Evolutionary conservation across 2,113 vertebrate genomes (phyloP), one percentile per base, ranked within the genome.

Genomic region (Oreochromis aureus): DNA sequence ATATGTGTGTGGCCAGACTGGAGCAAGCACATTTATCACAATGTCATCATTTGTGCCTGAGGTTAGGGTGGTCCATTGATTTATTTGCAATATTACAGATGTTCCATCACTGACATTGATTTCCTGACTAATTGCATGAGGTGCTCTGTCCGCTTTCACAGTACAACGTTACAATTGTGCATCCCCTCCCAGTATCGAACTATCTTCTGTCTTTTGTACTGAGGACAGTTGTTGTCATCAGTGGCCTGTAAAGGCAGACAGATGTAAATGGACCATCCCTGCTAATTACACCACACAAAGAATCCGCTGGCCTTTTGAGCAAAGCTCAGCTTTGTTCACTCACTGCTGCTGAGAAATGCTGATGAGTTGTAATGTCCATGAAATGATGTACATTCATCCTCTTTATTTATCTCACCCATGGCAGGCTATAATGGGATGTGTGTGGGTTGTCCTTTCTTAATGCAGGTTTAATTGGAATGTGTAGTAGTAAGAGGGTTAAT

Each of bases 51-150:
- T 7, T 87, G 82, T 82, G 81, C 87, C 83, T 1, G 79, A 59
- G n/a, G 27, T 85, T 89, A 0, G 92, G 90, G 92, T 93, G 95
- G 91, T 89, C 92, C 61, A 6, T 27, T 86, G 83, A 93, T 93
- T 93, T 91, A 94, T 54, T 48, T 71, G 15, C 41, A 46, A 69
- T 51, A 11, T 83, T 34, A 56, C 82, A 81, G 69, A 53, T 51
- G 73, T 79, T 88, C 86, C 44, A 39, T 82, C 59, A 30, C 39
- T 85, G 79, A 24, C 78, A 84, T 92, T 41, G 92, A 93, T 95
- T 89, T 85, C 46, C 51, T 66, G 46, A 80, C 54, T 86, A 87
- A 93, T 83, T 90, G 53, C 24, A 39, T 0, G 69, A 54, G 79
- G n/a, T 36, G 13, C 69, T 82, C 59, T 81, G 19, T 54, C 85